phyloP scores from a whole-genome alignment of 2,797 vertebrate species.

The Cirrhinus molitorella region DNA sequence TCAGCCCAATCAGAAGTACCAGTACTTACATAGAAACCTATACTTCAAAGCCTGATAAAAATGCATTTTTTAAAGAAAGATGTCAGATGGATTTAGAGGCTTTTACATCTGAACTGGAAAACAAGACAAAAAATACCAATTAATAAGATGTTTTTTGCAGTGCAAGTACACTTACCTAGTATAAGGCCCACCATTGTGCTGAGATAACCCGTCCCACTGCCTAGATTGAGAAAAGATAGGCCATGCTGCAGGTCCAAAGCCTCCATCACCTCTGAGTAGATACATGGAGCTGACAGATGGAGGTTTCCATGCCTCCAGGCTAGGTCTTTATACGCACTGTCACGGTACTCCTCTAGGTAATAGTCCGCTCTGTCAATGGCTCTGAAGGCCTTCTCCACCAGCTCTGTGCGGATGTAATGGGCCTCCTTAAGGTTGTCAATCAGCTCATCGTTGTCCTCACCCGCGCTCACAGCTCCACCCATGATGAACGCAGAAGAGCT shows the following conservation, averaged over 20 bases:
- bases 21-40: no score
- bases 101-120: no score
- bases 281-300: conserved; percentile 95
- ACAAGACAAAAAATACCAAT: no score
- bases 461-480: conserved; percentile 96
- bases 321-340: conserved; percentile 96
- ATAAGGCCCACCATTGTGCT: conserved; percentile 99
- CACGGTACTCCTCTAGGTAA: conserved; percentile 94
- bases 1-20: no score
- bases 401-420: conserved; percentile 92
- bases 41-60: no score
- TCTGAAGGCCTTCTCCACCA: conserved; percentile 93
- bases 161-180: conserved; percentile 80
- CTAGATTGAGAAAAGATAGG: conserved; percentile 94
- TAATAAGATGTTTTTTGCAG: no score
- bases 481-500: conserved; percentile 75
- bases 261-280: conserved; percentile 99
- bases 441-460: conserved; percentile 96
- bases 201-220: conserved; percentile 96
- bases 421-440: conserved; percentile 98
- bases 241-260: conserved; percentile 94
- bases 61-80: no score
- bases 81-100: no score
- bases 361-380: conserved; percentile 95
- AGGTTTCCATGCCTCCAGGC: conserved; percentile 98